Base-by-base conservation (phyloP, 2,888 invertebrate species). In the Tipula helvola region DNA sequence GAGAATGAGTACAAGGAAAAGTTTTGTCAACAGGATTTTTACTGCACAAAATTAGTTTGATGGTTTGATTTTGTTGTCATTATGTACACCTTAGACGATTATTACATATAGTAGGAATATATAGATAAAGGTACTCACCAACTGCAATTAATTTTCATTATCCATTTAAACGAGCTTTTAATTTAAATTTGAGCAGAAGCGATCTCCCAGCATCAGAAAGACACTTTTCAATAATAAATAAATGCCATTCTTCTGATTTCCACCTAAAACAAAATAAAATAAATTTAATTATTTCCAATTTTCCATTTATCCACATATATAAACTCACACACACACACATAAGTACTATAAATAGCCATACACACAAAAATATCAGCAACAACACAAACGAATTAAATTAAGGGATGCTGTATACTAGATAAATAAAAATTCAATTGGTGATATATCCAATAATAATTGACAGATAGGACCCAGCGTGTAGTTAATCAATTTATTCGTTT, bases 221-320 rank as follows among this genome's bases (percentile, higher is more conserved):
- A 71, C 71, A 18, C 71, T 71, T 71, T 71, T 71, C 71, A 71
- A 28, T 71, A 71, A 28, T 71, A 71, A 28, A 71, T 28, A 71
- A 71, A 71, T 28, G 71, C 28, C 71, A 71, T 71, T 28, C 16
- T 52, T 16, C 10, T 28, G 71, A 28, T 71, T 71, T 71, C 12
- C 28, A 4, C 28, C 71, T 71, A 28, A 18, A 71, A 71, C 10
- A 71, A 10, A 28, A 28, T 18, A 71, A 71, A 71, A 71, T n/a
- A 71, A 71, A 71, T 71, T 71, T 71, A 71, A 71, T 71, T 71
- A 71, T 71, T 71, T 71, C n/a, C 71, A 71, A 71, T 71, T 71
- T 71, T 71, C 71, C 71, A 71, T 71, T 10, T 71, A 71, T 28
- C 2, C 10, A 52, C 16, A 52, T 16, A 52, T 7, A 52, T 16